These are phyloP conservation scores for Allacma fusca DNA, from an alignment of 2,888 invertebrate species.

Conservation along the genomic window DNA sequence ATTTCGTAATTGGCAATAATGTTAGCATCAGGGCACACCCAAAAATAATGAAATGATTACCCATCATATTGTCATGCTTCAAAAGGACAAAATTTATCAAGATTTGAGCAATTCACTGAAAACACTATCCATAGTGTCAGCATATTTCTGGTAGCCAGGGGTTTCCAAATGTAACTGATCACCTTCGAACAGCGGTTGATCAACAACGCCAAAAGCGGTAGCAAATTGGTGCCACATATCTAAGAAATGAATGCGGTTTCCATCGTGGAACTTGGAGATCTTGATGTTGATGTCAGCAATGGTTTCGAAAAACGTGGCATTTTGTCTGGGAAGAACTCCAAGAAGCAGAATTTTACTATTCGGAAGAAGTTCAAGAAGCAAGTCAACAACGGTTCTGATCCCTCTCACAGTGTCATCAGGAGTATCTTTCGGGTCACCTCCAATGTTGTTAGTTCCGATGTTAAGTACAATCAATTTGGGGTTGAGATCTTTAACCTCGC, in stretches of 20 bases:
- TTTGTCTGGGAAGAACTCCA: conserved; percentile 45
- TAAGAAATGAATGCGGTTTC: conserved; percentile 48
- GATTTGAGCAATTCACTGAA: conserved; percentile 48
- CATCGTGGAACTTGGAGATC: conserved; percentile 50
- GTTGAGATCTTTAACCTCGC: conserved; percentile 20
- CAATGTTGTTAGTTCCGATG: conserved; percentile 39
- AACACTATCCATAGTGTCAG: conserved; percentile 52
- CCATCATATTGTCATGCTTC: too few relatives aligned
- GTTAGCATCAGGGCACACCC: too few relatives aligned
- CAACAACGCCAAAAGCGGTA: conserved; percentile 44
- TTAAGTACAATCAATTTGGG: conserved; percentile 44
- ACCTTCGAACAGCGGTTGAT: conserved; percentile 42
- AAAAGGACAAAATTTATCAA: background rate
- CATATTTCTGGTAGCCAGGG: conserved; percentile 54
- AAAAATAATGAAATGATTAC: too few relatives aligned
- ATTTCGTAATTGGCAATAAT: too few relatives aligned
- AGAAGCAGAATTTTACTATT: conserved; percentile 46
- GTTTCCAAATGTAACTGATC: conserved; percentile 51
- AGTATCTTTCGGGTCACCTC: background rate
- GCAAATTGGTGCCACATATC: conserved; percentile 58
- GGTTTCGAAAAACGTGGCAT: background rate
- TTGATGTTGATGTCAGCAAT: conserved; percentile 36
- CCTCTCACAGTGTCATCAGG: conserved; percentile 36
- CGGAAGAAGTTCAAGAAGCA: conserved; percentile 40
- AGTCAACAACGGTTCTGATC: conserved; percentile 35